A percentile compares a stretch with the other conserved stretches of the same genome.
These are phyloP conservation scores for Diglossa brunneiventris DNA, from an alignment of 2,113 vertebrate species.

Conservation along the genomic window DNA sequence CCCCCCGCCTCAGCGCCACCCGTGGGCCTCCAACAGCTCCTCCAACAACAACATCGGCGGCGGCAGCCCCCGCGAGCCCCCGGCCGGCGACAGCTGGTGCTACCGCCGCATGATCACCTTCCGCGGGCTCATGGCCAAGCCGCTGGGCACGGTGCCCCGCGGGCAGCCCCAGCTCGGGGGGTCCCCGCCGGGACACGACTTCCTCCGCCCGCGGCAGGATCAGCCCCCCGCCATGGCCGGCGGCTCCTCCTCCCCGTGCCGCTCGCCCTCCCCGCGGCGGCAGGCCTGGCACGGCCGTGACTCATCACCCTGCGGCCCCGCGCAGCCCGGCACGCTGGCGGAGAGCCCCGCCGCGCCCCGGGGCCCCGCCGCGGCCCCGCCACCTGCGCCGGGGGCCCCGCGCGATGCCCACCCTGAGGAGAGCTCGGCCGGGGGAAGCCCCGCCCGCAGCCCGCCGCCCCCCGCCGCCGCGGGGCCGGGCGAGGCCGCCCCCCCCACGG, in stretches of 20 bases:
- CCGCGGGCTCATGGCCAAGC: background rate
- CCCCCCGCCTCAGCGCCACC: constrained; percentile 45
- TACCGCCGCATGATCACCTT: background rate
- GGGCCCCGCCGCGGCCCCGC: background rate
- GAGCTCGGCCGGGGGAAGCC: too few species aligned
- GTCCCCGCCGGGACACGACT: background rate
- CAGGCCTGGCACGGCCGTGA: constrained; percentile 3
- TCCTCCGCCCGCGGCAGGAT: background rate
- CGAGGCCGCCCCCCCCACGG: too few species aligned
- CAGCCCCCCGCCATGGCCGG: background rate
- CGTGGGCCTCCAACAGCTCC: constrained; percentile 84
- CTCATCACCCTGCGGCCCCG: background rate
- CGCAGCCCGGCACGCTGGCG: background rate
- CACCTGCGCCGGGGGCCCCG: background rate
- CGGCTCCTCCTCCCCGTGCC: background rate
- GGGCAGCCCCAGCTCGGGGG: background rate
- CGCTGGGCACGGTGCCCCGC: background rate
- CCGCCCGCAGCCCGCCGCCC: too few species aligned
- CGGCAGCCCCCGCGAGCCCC: constrained; percentile 29
- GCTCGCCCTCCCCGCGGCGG: background rate
- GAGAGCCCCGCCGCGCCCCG: background rate
- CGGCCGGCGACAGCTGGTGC: constrained; percentile 55
- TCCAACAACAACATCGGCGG: constrained; percentile 84
- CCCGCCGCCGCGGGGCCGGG: too few species aligned
- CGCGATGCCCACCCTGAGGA: too few species aligned